phyloP scores from a whole-genome alignment of 2,888 invertebrate genomes.

The Drosophila pseudotakahashii region DNA sequence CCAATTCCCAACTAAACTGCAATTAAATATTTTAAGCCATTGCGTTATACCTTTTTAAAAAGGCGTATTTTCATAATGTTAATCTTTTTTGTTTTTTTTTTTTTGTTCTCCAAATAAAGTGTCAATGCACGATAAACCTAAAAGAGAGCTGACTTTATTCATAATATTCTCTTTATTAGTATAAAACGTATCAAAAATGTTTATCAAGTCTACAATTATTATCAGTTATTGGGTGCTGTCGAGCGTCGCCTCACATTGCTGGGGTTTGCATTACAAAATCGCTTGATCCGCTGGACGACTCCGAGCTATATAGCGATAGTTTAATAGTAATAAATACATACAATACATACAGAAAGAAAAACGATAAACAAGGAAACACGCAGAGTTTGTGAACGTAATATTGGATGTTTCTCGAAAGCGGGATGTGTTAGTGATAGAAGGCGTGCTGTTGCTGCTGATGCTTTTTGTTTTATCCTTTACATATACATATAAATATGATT shows the following conservation, averaged over 20 bases:
- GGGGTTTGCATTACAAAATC: slow-evolving; percentile 50
- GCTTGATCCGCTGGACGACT: slow-evolving; percentile 52
- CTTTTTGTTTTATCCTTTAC: slow-evolving; percentile 43
- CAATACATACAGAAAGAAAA: slow-evolving; percentile 43
- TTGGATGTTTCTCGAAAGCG: slow-evolving; percentile 49
- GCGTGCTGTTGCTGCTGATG: slow-evolving; percentile 49
- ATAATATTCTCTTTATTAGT: slow-evolving; percentile 74
- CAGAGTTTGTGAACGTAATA: slow-evolving; percentile 41
- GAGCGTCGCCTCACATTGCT: slow-evolving; percentile 49
- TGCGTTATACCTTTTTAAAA: not conserved
- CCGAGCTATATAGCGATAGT: slow-evolving; percentile 40
- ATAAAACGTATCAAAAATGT: slow-evolving; percentile 79
- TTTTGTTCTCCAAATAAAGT: slow-evolving; percentile 13
- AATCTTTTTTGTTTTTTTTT: slow-evolving; percentile 2
- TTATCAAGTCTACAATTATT: slow-evolving; percentile 79
- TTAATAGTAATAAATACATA: slow-evolving; percentile 57
- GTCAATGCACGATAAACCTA: slow-evolving; percentile 40
- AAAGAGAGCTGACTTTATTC: slow-evolving; percentile 19
- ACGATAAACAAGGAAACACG: slow-evolving; percentile 50
- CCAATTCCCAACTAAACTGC: slow-evolving; percentile 5
- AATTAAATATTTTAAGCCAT: slow-evolving; percentile 4
- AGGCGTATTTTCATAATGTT: not conserved
- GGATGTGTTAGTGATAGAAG: slow-evolving; percentile 60
- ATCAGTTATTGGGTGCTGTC: slow-evolving; percentile 70
- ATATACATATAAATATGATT: slow-evolving; percentile 68